phyloP scores from a whole-genome alignment of 1,140 invertebrate genomes.

The Lepidotrigona ventralis region DNA sequence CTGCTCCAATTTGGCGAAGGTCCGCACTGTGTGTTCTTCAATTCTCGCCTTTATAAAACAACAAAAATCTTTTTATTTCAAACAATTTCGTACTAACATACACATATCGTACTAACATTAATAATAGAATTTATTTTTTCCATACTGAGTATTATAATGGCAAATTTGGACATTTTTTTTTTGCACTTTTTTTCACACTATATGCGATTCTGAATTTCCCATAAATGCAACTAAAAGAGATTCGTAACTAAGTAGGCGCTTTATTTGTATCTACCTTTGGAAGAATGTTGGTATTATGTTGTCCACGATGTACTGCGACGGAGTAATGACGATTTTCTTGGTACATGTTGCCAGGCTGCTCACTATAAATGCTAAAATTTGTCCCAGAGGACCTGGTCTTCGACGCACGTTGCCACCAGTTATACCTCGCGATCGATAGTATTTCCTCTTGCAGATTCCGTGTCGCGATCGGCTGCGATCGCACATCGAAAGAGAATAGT shows the following conservation, averaged over 20 bases:
- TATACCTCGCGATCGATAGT: conserved; percentile 57
- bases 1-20: conserved; percentile 64
- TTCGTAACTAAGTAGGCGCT: too few species aligned
- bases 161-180: too few species aligned
- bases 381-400: conserved; percentile 67
- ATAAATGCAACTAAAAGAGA: too few species aligned
- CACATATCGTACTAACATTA: too few species aligned
- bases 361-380: conserved; percentile 66
- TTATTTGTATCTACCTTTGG: conserved; percentile 49
- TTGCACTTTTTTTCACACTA: too few species aligned
- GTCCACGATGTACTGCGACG: conserved; percentile 66
- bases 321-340: conserved; percentile 63
- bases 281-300: conserved; percentile 62
- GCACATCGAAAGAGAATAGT: conserved; percentile 60
- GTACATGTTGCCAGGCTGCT: conserved; percentile 65
- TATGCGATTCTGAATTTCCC: too few species aligned
- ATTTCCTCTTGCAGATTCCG: conserved; percentile 66
- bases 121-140: too few species aligned
- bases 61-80: too few species aligned
- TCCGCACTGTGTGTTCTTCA: conserved; percentile 63
- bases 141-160: too few species aligned
- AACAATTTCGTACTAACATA: too few species aligned
- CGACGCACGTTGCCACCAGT: conserved; percentile 56
- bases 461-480: conserved; percentile 56
- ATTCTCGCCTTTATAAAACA: conserved; percentile 34